Evolutionary conservation across 1,140 invertebrate genomes (phyloP), one percentile per base, ranked within the genome.

Genomic region (Drosophila watanabei): DNA sequence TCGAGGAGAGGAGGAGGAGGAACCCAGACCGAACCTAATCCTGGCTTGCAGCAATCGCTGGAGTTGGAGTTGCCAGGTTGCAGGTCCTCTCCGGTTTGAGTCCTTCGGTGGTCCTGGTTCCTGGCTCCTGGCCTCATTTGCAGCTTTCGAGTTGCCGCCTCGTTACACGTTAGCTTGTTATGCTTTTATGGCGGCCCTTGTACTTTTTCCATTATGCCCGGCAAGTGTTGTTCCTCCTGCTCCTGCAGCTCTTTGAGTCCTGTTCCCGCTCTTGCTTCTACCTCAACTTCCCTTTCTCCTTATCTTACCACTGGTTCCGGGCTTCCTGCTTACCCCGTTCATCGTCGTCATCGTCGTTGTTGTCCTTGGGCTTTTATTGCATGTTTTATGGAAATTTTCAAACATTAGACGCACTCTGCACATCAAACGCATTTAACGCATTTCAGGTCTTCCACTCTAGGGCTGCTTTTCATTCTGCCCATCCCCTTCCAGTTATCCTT

Each of bases 331-430:
- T 69, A 51, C 60, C 52, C 59, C 39, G 13, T 58, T 58, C 64
- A 52, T 18, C 32, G 33, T 35, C 32, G n/a, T 35, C 51, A 16
- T 39, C 20, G 14, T 18, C 51, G 37, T 41, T 68, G 77, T 71
- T 83, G 78, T 58, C 37, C 82, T 82, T 82, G 51, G 51, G 82
- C 84, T 82, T 89, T 90, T 89, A 86, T 89, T 90, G 86, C 86
- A 89, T 89, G 86, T 90, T 86, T 90, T 90, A 90, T 89, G 86
- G 70, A 90, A 82, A 89, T 89, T 89, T 90, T 77, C 86, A 82
- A 73, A 85, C 86, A 90, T 89, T 89, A 90, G 75, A 73, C 86
- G 86, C 71, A 79, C 81, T 85, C 70, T 81, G 78, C 81, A 89
- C 85, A 82, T 89, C 85, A 89, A 89, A 84, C 79, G 81, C 81